Evolutionary conservation across 2,888 invertebrate genomes (phyloP).

Genomic region (Dynastes grantii): DNA sequence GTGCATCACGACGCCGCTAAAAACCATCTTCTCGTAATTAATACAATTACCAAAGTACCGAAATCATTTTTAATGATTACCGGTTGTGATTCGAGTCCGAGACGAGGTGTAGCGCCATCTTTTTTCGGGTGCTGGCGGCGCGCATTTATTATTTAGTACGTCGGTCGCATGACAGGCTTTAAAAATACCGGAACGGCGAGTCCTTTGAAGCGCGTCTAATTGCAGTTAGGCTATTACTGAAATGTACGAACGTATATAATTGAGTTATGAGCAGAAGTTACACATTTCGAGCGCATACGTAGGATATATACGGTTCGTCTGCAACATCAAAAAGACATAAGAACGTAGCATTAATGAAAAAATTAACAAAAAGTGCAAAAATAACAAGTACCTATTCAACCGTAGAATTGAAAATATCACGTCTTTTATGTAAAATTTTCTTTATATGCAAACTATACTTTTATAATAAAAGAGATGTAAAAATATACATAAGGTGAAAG

Average conservation of each 20-base stretch:
- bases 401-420: too few species aligned
- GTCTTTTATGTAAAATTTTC: too few species aligned
- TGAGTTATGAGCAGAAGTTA: slow-evolving; percentile 6
- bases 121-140: background rate
- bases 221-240: slow-evolving; percentile 25
- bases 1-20: slow-evolving; percentile 9
- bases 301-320: background rate
- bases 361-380: too few species aligned
- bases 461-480: too few species aligned
- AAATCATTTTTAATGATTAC: slow-evolving; percentile 27
- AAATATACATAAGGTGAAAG: too few species aligned
- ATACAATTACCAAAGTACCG: slow-evolving; percentile 17
- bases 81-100: background rate
- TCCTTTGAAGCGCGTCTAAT: slow-evolving; percentile 39
- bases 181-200: slow-evolving; percentile 26
- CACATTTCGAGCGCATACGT: background rate
- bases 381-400: too few species aligned
- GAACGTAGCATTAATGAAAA: too few species aligned
- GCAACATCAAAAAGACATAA: too few species aligned
- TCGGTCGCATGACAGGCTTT: slow-evolving; percentile 7
- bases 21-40: slow-evolving; percentile 17
- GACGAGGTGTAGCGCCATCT: background rate
- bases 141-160: slow-evolving; percentile 18
- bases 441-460: too few species aligned
- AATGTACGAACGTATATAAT: slow-evolving; percentile 4